Evolutionary conservation across 2,888 invertebrate genomes (phyloP).

Genomic region (Agriotes lineatus): DNA sequence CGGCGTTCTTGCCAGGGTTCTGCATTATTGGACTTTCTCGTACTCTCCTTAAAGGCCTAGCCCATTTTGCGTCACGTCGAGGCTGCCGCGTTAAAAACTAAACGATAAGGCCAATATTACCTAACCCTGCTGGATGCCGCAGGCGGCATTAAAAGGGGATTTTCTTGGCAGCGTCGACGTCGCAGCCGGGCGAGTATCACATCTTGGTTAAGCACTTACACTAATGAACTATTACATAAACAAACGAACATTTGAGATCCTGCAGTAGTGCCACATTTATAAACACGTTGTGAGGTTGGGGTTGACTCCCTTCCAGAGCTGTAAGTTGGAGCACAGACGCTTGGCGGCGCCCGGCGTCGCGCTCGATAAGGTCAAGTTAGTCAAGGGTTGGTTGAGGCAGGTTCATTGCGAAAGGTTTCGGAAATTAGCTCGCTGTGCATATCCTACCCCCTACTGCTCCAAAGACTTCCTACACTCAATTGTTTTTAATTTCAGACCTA

Average conservation of each 20-base stretch:
- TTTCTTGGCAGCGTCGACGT: too few relatives aligned
- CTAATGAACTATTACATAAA: slow-evolving; percentile 29
- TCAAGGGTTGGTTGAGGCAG: slow-evolving; percentile 43
- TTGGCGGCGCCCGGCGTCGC: slow-evolving; percentile 62
- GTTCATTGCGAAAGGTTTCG: slow-evolving; percentile 17
- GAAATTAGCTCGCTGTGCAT: too few relatives aligned
- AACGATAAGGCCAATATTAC: too few relatives aligned
- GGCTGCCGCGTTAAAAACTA: too few relatives aligned
- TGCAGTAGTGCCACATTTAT: slow-evolving; percentile 59
- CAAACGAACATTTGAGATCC: slow-evolving; percentile 31
- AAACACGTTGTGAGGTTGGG: slow-evolving; percentile 63
- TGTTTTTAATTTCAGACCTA: not conserved
- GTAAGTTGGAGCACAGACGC: slow-evolving; percentile 58
- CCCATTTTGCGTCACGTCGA: not conserved
- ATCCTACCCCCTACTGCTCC: not conserved
- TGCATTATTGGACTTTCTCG: slow-evolving; percentile 53
- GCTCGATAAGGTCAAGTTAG: slow-evolving; percentile 58
- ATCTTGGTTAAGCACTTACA: slow-evolving; percentile 7
- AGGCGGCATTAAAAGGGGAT: too few relatives aligned
- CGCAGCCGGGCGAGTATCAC: too few relatives aligned
- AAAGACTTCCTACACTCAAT: not conserved
- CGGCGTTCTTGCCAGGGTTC: slow-evolving; percentile 50
- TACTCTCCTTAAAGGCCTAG: not conserved
- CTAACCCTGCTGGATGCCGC: too few relatives aligned
- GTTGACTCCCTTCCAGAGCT: slow-evolving; percentile 63